Evolutionary conservation across 2,797 vertebrate species (phyloP), one percentile per base, ranked within the genome.

Genomic region (Loriculus beryllinus): DNA sequence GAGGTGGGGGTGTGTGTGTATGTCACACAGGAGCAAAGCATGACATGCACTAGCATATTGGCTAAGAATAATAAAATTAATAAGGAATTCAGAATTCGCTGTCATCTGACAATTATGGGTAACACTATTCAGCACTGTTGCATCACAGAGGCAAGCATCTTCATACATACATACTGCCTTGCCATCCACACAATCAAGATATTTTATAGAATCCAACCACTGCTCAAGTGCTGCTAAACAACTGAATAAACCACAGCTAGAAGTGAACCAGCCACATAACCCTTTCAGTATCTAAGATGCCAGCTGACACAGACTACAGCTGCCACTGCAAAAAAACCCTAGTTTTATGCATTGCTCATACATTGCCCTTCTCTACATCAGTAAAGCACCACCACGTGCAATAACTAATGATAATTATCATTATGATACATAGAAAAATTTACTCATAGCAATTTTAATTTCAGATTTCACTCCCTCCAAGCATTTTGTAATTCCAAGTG

Each of bases 1-100:
- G 21, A n/a, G 39, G n/a, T 6, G 3, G 0, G 29, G 0, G 18
- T 4, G 33, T 16, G 22, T 3, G 6, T 12, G 7, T 0, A 6
- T 22, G 40, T 23, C 18, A 82, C 19, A 72, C 10, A 23, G 33
- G 22, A 91, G 23, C 70, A 16, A 21, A 63, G 29, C 0, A 0
- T 3, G 18, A 35, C 14, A 6, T 1, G 8, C 45, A 90, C 7
- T 56, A 79, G 37, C 10, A 59, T 9, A 7, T 5, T 18, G 35
- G 18, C 25, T 5, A 45, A 48, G 18, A 74, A 37, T 5, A 74
- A 9, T 5, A 39, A 76, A 86, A 45, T 22, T 18, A 62, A 40
- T 1, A 74, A 68, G 25, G 12, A 83, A 25, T 12, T 39, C 40
- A 68, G 51, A 54, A 54, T 49, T 14, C 26, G 40, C 40, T 29